phyloP scores from a whole-genome alignment of 30 jellyfish, hydroid and myxozoan genomes.

The Pelagia noctiluca region DNA sequence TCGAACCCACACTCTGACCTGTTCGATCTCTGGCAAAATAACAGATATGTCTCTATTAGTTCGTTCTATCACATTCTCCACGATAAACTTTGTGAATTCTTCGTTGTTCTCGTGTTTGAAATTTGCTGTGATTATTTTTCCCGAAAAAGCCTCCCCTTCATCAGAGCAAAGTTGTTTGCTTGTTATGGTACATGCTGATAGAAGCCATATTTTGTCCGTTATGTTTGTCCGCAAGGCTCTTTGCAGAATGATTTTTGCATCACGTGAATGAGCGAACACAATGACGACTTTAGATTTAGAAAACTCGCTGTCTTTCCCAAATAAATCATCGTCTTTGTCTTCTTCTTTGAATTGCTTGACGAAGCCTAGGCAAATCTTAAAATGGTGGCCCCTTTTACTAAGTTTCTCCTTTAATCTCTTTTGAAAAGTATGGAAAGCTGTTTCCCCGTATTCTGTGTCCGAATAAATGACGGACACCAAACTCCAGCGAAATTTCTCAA shows the following conservation, averaged over 20 bases:
- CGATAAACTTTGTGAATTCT: constrained; percentile 1
- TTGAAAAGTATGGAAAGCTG: constrained; percentile 40
- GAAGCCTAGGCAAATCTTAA: constrained; percentile 12
- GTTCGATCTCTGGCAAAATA: neutral
- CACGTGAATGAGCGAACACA: constrained; percentile 45
- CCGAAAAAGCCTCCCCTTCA: neutral
- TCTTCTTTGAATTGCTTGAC: constrained; percentile 8
- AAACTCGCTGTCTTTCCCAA: constrained; percentile 17
- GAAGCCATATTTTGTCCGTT: constrained; percentile 47
- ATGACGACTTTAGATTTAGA: constrained; percentile 19
- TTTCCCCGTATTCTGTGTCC: constrained; percentile 66
- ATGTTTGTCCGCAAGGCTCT: constrained; percentile 1
- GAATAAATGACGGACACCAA: constrained; percentile 50
- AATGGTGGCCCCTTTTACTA: neutral
- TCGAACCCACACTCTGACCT: constrained; percentile 9
- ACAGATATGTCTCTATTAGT: neutral
- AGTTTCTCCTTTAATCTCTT: constrained; percentile 12
- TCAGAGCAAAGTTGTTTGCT: neutral
- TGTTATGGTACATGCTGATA: constrained; percentile 16
- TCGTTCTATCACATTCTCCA: neutral
- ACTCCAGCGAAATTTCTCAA: constrained; percentile 36
- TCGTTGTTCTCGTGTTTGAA: neutral
- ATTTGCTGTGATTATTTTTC: constrained; percentile 16
- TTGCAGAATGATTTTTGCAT: constrained; percentile 12
- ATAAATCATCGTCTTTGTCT: constrained; percentile 1